These are phyloP conservation scores for Orthosia gracilis DNA, from an alignment of 2,888 invertebrate genomes.

Conservation along the genomic window DNA sequence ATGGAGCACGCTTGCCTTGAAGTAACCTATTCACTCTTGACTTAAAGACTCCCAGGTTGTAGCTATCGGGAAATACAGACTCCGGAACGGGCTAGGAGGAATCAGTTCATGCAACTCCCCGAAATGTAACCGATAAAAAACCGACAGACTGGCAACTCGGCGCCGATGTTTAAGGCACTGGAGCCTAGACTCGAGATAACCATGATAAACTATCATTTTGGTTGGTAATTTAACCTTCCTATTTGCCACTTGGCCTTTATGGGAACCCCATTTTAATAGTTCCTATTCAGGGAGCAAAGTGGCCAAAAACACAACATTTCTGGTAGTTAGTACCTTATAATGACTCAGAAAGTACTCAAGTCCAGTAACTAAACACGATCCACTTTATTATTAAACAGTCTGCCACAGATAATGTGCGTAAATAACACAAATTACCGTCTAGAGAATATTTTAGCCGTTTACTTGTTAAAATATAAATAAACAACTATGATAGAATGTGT, in stretches of 20 bases:
- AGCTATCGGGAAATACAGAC: too few relatives aligned
- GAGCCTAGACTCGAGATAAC: not conserved
- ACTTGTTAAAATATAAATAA: conserved; percentile 17
- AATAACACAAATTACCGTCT: conserved; percentile 46
- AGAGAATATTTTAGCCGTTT: conserved; percentile 21
- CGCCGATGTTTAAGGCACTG: too few relatives aligned
- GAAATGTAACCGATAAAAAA: too few relatives aligned
- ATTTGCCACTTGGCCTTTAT: not conserved
- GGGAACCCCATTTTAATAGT: not conserved
- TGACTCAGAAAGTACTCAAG: conserved; percentile 1
- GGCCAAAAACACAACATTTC: not conserved
- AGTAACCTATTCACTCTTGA: too few relatives aligned
- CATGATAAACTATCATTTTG: not conserved
- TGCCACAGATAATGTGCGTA: conserved; percentile 49
- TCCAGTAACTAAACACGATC: conserved; percentile 17
- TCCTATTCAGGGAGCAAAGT: not conserved
- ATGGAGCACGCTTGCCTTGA: too few relatives aligned
- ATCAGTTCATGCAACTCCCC: too few relatives aligned
- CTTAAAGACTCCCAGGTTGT: too few relatives aligned
- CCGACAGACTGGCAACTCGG: too few relatives aligned
- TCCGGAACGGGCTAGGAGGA: too few relatives aligned
- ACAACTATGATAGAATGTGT: not conserved
- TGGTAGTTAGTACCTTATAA: not conserved
- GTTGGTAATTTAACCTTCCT: too few relatives aligned
- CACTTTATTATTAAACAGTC: conserved; percentile 46